Conservation (phyloP, 2,113 vertebrate genomes). For the Piprites chloris region DNA sequence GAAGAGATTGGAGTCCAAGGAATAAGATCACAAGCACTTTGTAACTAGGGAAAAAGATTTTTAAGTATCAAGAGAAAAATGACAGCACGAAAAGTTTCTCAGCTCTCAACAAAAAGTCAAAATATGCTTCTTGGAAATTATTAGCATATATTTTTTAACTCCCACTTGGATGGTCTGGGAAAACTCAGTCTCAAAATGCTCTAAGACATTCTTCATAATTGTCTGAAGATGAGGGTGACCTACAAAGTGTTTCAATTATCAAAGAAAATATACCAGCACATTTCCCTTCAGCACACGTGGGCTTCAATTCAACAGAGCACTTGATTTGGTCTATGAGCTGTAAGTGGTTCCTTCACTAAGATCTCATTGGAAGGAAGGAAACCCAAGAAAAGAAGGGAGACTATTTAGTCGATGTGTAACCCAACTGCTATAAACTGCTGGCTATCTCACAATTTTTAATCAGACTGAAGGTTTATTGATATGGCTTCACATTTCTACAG, state of each 20-base stretch:
- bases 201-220: background rate
- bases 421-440: background rate
- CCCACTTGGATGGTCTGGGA: background rate
- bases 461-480: background rate
- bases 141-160: background rate
- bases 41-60: background rate
- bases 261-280: slow-evolving; percentile 5
- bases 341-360: background rate
- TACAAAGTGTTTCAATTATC: slow-evolving; percentile 6
- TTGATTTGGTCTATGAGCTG: background rate
- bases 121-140: background rate
- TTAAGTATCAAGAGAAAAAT: slow-evolving; percentile 6
- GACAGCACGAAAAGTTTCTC: slow-evolving; percentile 6
- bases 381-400: background rate
- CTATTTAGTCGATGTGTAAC: background rate
- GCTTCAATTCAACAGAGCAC: background rate
- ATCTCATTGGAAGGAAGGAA: background rate
- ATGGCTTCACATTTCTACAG: slow-evolving; percentile 1
- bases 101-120: background rate
- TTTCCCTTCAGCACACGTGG: background rate
- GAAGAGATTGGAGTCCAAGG: background rate
- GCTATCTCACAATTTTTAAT: background rate
- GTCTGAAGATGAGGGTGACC: background rate
- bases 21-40: slow-evolving; percentile 3
- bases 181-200: background rate